Evolutionary conservation across 1,140 invertebrate genomes (phyloP), one percentile per base, ranked within the genome.

Genomic region (Penaeus vannamei): DNA sequence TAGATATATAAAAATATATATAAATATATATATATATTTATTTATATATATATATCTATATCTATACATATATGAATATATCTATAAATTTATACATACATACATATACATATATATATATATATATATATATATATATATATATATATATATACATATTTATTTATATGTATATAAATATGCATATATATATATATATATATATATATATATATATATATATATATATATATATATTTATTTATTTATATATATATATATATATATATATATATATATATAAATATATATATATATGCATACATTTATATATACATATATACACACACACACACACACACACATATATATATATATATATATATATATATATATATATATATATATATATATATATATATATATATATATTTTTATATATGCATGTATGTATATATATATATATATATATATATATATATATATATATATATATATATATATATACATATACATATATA

Each of bases 21-120:
- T n/a, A n/a, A n/a, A n/a, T n/a, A n/a, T n/a, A n/a, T n/a, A n/a
- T n/a, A n/a, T n/a, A n/a, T n/a, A n/a, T n/a, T n/a, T n/a, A 66
- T 66, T 26, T 69, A 69, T 69, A 69, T 69, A 69, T 69, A 69
- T 69, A 69, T 69, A 69, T 69, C n/a, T 69, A 69, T 69, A 69
- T 69, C n/a, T 69, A 69, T 69, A 69, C 29, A 69, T 69, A 69
- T 69, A 69, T 69, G 20, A 2, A 17, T 8, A 7, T 69, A 22
- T 69, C 17, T 66, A 7, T 22, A n/a, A 66, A 22, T 8, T 26
- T 69, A 22, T 8, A 69, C 14, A 22, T 22, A 69, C 4, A 69
- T 29, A 69, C 66, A 69, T 10, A 69, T 20, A 5, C 8, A 69
- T 69, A 10, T 69, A 69, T 69, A 10, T 10, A 69, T 69, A 69